Base-by-base conservation (phyloP, 2,888 invertebrate species). In the Chrysolina haemoptera region DNA sequence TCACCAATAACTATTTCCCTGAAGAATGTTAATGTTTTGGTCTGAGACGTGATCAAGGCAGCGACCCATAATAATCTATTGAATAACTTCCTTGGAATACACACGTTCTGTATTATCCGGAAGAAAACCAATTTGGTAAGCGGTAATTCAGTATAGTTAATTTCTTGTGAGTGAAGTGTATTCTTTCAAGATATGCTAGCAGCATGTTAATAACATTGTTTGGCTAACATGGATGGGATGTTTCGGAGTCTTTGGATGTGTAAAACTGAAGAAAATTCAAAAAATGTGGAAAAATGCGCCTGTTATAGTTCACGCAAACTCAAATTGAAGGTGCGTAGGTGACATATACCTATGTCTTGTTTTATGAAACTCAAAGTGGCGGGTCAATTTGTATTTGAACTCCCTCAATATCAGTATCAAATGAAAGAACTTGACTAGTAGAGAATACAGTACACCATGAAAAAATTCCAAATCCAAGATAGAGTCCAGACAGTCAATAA, bases 1-100 rank as follows among this genome's bases (percentile, higher is more conserved):
- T 35, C 35, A 6, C 6, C 35, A 35, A 35, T 43, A 43, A 5
- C 53, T 53, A 20, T 18, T 20, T 53, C 3, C 12, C 20, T 20
- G 10, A 53, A 18, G 18, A 18, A 53, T 53, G 12, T 53, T 5
- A 10, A 48, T 48, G 16, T 48, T 48, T 16, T 16, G 9, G 5
- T 48, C 16, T 16, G 16, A 16, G 53, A 53, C 53, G 53, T 53
- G 53, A 20, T 20, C 10, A 53, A 53, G 5, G 18, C 12, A 53
- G 11, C 11, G 53, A 53, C 20, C 18, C 20, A 11, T 53, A 53
- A 53, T 53, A 18, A 11, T 53, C 1, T 18, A 3, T 20, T 12
- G 20, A 53, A 53, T 53, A 18, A 53, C 53, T 53, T 53, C 53
- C 53, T 53, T 20, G 53, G 18, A 20, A 20, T 18, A 22, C 20